Conservation (phyloP, 2,113 vertebrate species). For the Ploceus nigricollis region DNA sequence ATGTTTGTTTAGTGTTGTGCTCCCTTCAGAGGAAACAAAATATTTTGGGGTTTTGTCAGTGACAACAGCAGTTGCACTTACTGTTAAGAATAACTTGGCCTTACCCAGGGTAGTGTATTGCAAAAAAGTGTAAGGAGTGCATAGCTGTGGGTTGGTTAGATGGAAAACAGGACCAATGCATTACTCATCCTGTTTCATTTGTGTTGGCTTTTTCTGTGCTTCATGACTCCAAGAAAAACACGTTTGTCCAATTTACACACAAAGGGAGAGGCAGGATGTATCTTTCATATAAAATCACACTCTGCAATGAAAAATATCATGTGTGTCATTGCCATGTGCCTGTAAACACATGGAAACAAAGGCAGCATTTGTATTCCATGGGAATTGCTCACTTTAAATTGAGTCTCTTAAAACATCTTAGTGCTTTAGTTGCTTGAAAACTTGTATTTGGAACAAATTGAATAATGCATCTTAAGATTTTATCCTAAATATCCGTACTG, state of each 20-base stretch:
- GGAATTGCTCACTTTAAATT: not conserved
- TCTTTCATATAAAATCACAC: slow-evolving; percentile 54
- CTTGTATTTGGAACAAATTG: not conserved
- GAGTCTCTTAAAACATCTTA: not conserved
- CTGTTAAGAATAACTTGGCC: slow-evolving; percentile 5
- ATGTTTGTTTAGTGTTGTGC: not conserved
- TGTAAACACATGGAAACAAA: not conserved
- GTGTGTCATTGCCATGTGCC: not conserved
- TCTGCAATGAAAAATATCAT: slow-evolving; percentile 46
- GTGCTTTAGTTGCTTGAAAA: not conserved
- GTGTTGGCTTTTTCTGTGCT: slow-evolving; percentile 66
- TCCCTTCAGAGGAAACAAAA: not conserved
- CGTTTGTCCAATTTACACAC: slow-evolving; percentile 64
- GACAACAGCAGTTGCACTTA: not conserved
- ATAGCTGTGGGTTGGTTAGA: slow-evolving; percentile 63
- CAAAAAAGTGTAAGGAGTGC: slow-evolving; percentile 35
- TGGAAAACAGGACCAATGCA: slow-evolving; percentile 64
- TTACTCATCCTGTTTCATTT: slow-evolving; percentile 73
- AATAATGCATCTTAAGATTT: not conserved
- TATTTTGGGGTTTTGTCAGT: slow-evolving; percentile 36
- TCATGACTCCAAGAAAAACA: slow-evolving; percentile 73
- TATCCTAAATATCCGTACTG: not conserved
- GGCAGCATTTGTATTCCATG: not conserved
- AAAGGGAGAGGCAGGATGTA: slow-evolving; percentile 65
- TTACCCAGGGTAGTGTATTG: slow-evolving; percentile 39